These are phyloP conservation scores for Capitella teleta DNA, from an alignment of 1,140 invertebrate genomes.

Conservation along the genomic window DNA sequence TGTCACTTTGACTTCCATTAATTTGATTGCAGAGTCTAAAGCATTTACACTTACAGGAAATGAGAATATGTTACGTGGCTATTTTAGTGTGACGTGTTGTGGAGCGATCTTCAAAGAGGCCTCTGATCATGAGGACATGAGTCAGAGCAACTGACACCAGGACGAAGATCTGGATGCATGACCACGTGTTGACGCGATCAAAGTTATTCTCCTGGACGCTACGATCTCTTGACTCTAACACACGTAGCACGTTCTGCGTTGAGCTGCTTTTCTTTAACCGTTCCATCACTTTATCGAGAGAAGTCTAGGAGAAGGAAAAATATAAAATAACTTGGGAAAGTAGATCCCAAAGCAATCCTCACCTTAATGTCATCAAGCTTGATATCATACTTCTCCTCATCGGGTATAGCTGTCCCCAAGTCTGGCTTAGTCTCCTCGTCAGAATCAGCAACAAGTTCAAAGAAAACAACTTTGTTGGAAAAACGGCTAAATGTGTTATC, in stretches of 20 bases:
- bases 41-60: no score
- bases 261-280: constrained; percentile 54
- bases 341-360: constrained; percentile 9
- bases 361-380: constrained; percentile 55
- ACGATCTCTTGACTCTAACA: constrained; percentile 63
- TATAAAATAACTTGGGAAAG: constrained; percentile 3
- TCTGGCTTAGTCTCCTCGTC: constrained; percentile 43
- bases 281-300: constrained; percentile 44
- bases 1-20: no score
- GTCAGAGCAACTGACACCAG: constrained; percentile 59
- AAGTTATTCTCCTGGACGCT: constrained; percentile 67
- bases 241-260: constrained; percentile 59
- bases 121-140: constrained; percentile 54
- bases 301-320: background rate
- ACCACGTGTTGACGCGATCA: constrained; percentile 61
- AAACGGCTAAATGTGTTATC: constrained; percentile 71
- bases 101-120: constrained; percentile 55
- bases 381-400: constrained; percentile 50
- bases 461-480: constrained; percentile 67
- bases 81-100: no score
- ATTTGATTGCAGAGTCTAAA: no score
- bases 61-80: no score
- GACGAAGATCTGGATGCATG: constrained; percentile 54
- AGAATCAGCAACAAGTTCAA: constrained; percentile 58
- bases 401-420: constrained; percentile 17